A percentile compares a stretch with the other conserved stretches of the same genome.
These are phyloP conservation scores for Petrocephalus schoutedeni DNA, from an alignment of 2,797 vertebrate genomes.

Conservation along the genomic window DNA sequence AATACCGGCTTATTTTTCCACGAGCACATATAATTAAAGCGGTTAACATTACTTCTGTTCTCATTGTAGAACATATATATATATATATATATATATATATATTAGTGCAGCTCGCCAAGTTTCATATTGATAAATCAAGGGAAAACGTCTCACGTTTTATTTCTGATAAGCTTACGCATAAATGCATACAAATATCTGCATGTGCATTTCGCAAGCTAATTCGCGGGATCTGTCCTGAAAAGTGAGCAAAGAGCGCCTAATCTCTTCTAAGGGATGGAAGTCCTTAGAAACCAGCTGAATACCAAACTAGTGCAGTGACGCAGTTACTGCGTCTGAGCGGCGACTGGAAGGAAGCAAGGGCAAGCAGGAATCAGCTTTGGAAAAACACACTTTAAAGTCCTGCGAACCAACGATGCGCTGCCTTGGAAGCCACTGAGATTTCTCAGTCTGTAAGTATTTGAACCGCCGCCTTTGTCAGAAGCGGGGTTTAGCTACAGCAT, in stretches of 20 bases:
- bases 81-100: not conserved
- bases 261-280: conserved; percentile 20
- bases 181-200: not conserved
- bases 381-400: not conserved
- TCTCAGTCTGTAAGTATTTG: conserved; percentile 19
- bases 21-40: not conserved
- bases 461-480: not conserved
- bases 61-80: not conserved
- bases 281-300: conserved; percentile 19
- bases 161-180: not conserved
- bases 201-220: not conserved
- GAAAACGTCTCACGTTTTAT: not conserved
- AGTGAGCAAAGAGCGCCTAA: conserved; percentile 20
- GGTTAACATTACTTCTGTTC: not conserved
- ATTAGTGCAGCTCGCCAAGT: not conserved
- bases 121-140: not conserved
- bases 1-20: not conserved
- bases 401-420: not conserved
- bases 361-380: conserved; percentile 15
- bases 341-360: conserved; percentile 5
- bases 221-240: conserved; percentile 8
- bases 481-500: not conserved
- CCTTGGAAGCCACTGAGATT: conserved; percentile 9
- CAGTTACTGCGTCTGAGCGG: conserved; percentile 20
- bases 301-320: conserved; percentile 24